Conservation (phyloP, 2,888 invertebrate genomes). For the Drosophila fulvimacula region DNA sequence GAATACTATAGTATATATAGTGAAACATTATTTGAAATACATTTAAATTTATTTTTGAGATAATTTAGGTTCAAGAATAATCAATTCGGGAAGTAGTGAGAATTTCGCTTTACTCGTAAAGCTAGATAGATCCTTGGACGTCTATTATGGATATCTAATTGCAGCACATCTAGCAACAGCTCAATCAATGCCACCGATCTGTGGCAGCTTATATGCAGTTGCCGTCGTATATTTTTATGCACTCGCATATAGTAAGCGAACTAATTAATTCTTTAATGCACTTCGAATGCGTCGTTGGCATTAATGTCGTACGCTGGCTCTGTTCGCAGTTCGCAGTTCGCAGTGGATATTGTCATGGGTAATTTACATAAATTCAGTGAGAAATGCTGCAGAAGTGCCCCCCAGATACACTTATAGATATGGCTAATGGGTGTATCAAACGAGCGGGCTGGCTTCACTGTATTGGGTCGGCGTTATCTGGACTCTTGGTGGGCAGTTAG, state of each 20-base stretch:
- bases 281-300: conserved; percentile 55
- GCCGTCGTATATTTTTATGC: conserved; percentile 9
- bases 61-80: too few relatives aligned
- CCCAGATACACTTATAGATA: conserved; percentile 52
- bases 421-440: conserved; percentile 61
- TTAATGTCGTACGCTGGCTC: conserved; percentile 35
- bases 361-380: conserved; percentile 60
- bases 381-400: conserved; percentile 23
- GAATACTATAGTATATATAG: too few relatives aligned
- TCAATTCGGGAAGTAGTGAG: too few relatives aligned
- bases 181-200: background rate
- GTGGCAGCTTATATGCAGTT: background rate
- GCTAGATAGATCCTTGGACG: background rate
- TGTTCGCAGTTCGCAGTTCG: background rate
- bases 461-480: conserved; percentile 27
- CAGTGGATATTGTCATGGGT: conserved; percentile 45
- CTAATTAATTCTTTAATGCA: conserved; percentile 78
- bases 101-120: too few relatives aligned
- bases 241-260: conserved; percentile 34
- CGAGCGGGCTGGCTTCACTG: conserved; percentile 7
- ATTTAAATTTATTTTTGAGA: too few relatives aligned
- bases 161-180: background rate
- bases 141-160: too few relatives aligned
- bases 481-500: conserved; percentile 33
- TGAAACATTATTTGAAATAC: too few relatives aligned